A percentile compares a stretch with the other conserved stretches of the same genome.
phyloP scores from a whole-genome alignment of 2,113 vertebrate genomes.

The Ageneiosus marmoratus region DNA sequence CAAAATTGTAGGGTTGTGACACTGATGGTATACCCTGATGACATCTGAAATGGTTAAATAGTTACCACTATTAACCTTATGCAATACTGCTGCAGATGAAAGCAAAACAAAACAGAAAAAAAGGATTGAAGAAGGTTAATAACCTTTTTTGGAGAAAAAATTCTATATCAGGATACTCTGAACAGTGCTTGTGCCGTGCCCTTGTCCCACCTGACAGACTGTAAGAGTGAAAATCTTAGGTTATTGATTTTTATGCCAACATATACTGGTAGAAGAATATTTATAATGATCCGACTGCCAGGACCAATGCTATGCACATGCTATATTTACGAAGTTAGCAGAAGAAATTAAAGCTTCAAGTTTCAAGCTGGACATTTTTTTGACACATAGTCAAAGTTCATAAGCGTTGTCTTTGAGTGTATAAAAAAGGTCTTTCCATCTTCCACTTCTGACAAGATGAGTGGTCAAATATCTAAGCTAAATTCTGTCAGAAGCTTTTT shows the following conservation, averaged over 20 bases:
- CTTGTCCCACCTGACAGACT: neutral
- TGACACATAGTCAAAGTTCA: neutral
- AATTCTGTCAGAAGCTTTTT: too few species aligned
- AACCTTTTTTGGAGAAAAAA: neutral
- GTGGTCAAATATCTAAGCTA: too few species aligned
- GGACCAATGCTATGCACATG: neutral
- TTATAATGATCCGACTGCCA: neutral
- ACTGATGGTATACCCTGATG: neutral
- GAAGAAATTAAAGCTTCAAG: neutral
- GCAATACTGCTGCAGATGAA: neutral
- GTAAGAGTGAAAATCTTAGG: neutral
- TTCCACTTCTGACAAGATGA: neutral
- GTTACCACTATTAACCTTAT: neutral
- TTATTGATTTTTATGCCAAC: neutral
- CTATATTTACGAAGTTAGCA: neutral
- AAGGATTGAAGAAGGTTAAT: neutral
- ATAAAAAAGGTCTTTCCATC: neutral
- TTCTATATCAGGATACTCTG: neutral
- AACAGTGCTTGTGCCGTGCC: neutral
- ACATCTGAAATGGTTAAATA: neutral
- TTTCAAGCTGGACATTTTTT: neutral
- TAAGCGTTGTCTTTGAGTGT: neutral
- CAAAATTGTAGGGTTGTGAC: conserved; percentile 11
- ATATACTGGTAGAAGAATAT: neutral
- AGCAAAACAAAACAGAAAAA: neutral